Base-by-base conservation (phyloP, 2,888 invertebrate species). In the Scaeva pyrastri region DNA sequence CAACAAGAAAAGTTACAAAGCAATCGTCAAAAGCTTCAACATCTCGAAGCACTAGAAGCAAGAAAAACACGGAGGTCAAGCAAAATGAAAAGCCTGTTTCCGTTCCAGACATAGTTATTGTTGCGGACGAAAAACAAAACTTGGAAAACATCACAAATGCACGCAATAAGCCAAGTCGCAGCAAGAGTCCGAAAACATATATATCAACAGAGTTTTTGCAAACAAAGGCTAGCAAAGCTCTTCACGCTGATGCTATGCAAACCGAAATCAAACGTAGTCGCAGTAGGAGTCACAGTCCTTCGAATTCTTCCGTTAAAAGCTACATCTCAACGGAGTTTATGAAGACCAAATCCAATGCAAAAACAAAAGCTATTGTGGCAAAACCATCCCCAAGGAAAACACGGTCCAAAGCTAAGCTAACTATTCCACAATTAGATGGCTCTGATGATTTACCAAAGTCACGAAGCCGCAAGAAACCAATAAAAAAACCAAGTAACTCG, bases 381-480 rank as follows among this genome's bases (percentile, higher is more conserved):
- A 85, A 76, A 6, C 58, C 58, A 10, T 81, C 87, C 2, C 85
- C 12, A 55, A 82, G 39, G 64, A 86, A 74, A 39, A 82, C 77
- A 19, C 77, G 86, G 11, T 71, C 82, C 2, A 82, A 58, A 45
- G n/a, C 45, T 5, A 86, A 77, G 21, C 70, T 85, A 2, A 89
- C 90, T 68, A 93, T 94, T 87, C 90, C 94, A 0, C 95, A 95
- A 89, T 88, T 95, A 58, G 95, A 95, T 92, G 95, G 95, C 4
- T 93, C 91, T 84, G 91, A 93, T 90, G 94, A 94, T 90, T 85
- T 90, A 12, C 86, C 87, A 1, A 88, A 88, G 56, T 79, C 89
- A 0, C 70, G 73, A 8, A 83, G 87, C 0, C 89, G 88, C 4
- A 88, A 80, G 16, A 78, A 76, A 70, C 56, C 55, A 1, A 45